These are phyloP conservation scores for Blastobasis lacticolella DNA, from an alignment of 2,888 invertebrate species.

Conservation along the genomic window DNA sequence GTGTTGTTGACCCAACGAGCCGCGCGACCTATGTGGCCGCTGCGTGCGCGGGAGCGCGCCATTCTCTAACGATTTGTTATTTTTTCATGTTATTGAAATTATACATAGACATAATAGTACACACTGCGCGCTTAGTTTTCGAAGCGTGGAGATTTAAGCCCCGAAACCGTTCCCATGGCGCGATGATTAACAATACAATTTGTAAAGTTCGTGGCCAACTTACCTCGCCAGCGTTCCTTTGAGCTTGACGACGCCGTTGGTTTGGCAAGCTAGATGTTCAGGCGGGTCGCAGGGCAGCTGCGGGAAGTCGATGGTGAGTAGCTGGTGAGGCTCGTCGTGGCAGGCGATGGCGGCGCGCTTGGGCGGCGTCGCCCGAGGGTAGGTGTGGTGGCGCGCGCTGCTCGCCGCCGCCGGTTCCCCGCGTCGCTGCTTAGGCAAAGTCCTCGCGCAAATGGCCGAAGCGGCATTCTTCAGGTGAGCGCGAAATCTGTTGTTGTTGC, in stretches of 20 bases:
- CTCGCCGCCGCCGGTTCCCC: conserved; percentile 36
- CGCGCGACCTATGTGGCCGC: conserved; percentile 10
- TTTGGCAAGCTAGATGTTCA: conserved; percentile 27
- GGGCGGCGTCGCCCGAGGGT: conserved; percentile 53
- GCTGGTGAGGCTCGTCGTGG: conserved; percentile 47
- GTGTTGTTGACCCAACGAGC: conserved; percentile 59
- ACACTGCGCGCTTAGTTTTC: too few species aligned
- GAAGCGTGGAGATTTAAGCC: too few species aligned
- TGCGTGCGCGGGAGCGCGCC: too few species aligned
- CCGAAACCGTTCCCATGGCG: neutral
- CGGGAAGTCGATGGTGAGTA: too few species aligned
- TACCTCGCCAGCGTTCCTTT: conserved; percentile 56
- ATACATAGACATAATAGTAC: too few species aligned
- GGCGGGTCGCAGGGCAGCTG: conserved; percentile 25
- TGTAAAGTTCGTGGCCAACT: neutral
- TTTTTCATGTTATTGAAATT: too few species aligned
- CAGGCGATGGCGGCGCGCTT: conserved; percentile 53
- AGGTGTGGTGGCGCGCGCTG: conserved; percentile 56
- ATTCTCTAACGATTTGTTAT: too few species aligned
- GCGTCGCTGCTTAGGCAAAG: conserved; percentile 63
- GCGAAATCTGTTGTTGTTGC: conserved; percentile 59
- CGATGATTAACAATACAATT: neutral
- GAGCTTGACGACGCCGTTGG: conserved; percentile 43
- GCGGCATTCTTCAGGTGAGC: conserved; percentile 66
- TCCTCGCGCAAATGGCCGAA: conserved; percentile 60